Conservation (phyloP, 2,797 vertebrate genomes). For the Pyrocephalus nanus region DNA sequence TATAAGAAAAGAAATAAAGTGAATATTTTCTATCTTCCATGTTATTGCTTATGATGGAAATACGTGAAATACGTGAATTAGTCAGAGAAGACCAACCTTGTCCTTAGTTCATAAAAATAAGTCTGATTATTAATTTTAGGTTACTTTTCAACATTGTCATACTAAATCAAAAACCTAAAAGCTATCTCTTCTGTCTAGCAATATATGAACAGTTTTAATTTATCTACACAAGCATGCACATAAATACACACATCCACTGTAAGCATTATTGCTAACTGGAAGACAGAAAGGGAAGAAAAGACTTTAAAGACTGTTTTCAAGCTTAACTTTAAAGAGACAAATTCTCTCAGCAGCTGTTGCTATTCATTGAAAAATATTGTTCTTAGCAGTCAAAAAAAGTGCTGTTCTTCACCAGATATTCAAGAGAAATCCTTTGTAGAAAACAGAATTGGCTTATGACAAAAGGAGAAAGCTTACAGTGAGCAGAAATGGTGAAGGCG, state of each 20-base stretch:
- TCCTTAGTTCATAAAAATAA: neutral
- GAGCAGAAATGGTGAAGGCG: neutral
- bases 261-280: neutral
- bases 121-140: neutral
- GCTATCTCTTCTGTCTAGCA: neutral
- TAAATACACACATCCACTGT: neutral
- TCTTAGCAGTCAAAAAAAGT: neutral
- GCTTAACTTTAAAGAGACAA: neutral
- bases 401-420: neutral
- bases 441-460: neutral
- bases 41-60: neutral
- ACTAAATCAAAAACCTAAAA: neutral
- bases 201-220: neutral
- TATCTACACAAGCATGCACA: neutral
- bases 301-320: neutral
- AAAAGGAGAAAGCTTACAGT: neutral
- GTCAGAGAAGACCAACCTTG: neutral
- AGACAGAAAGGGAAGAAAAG: neutral
- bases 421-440: neutral
- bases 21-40: neutral
- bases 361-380: neutral
- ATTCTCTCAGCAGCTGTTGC: neutral
- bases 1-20: neutral
- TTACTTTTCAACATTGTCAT: neutral
- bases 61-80: neutral